Evolutionary conservation across 2,113 vertebrate genomes (phyloP).

Genomic region (Meriones unguiculatus): DNA sequence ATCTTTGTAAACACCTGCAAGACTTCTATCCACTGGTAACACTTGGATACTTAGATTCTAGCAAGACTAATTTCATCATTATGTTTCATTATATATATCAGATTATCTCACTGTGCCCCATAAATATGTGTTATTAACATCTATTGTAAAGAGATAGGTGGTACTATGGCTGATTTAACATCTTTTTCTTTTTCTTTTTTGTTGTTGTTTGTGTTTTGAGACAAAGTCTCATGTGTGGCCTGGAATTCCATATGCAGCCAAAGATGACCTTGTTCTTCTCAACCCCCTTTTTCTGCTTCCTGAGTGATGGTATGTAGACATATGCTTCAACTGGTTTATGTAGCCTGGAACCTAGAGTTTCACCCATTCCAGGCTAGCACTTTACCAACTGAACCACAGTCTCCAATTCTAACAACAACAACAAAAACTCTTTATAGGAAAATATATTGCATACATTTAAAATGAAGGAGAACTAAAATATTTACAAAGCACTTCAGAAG

Average conservation of each 20-base stretch:
- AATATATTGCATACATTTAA: neutral
- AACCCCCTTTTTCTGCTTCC: neutral
- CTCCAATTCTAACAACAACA: neutral
- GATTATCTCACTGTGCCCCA: neutral
- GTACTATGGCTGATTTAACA: neutral
- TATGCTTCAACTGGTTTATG: neutral
- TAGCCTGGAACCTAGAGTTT: neutral
- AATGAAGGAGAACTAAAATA: neutral
- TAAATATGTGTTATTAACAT: neutral
- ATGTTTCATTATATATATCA: neutral
- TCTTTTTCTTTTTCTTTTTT: neutral
- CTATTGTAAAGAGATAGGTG: neutral
- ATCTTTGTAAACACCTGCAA: neutral
- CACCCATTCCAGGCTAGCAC: neutral
- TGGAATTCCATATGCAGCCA: neutral
- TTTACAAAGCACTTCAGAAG: neutral
- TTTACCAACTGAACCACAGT: neutral
- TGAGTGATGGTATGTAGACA: neutral
- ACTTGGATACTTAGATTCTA: neutral
- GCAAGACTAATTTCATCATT: neutral
- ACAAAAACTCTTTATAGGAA: neutral
- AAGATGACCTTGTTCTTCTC: neutral
- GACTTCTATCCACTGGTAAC: neutral
- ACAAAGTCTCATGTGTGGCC: neutral
- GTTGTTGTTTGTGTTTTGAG: neutral